Percentiles rank a stretch among this genome's conserved stretches.
These are phyloP conservation scores for Actinernus sp. DNA, from an alignment of 92 coral and sea anemone genomes.

Conservation along the genomic window DNA sequence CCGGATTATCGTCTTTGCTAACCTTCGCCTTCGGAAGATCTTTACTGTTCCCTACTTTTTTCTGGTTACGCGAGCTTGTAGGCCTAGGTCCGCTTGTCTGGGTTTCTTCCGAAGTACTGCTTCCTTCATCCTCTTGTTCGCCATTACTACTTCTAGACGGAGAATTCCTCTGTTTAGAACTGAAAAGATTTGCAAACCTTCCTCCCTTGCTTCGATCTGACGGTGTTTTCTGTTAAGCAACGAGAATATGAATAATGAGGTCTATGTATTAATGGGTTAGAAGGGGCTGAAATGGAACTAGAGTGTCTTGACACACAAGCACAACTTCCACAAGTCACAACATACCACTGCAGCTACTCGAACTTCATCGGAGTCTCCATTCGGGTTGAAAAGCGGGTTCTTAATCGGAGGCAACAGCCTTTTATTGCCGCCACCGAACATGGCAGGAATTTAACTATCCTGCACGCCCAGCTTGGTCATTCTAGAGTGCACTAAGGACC, in stretches of 20 bases:
- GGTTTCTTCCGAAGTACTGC: background rate
- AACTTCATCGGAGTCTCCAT: slow-evolving; percentile 67
- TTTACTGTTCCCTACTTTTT: background rate
- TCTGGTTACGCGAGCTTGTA: background rate
- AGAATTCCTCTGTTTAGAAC: slow-evolving; percentile 64
- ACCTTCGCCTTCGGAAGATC: background rate
- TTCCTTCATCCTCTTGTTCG: slow-evolving; percentile 17
- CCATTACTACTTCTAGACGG: slow-evolving; percentile 24
- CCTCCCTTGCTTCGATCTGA: slow-evolving; percentile 72
- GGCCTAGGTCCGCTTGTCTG: background rate
- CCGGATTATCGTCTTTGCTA: background rate
- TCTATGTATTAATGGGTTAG: background rate
- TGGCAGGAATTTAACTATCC: slow-evolving; percentile 10
- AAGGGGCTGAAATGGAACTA: no score
- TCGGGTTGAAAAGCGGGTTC: slow-evolving; percentile 90
- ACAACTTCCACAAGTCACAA: background rate
- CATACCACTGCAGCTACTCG: slow-evolving; percentile 79
- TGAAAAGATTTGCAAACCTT: slow-evolving; percentile 77
- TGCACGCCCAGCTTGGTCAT: background rate
- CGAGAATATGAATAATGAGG: background rate
- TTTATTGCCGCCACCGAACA: slow-evolving; percentile 83
- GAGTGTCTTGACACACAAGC: no score
- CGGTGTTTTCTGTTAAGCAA: slow-evolving; percentile 47
- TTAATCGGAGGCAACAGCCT: slow-evolving; percentile 93
- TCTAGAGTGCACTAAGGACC: background rate